Base-by-base conservation (phyloP, 1,140 invertebrate species). In the Drosophila ambigua region DNA sequence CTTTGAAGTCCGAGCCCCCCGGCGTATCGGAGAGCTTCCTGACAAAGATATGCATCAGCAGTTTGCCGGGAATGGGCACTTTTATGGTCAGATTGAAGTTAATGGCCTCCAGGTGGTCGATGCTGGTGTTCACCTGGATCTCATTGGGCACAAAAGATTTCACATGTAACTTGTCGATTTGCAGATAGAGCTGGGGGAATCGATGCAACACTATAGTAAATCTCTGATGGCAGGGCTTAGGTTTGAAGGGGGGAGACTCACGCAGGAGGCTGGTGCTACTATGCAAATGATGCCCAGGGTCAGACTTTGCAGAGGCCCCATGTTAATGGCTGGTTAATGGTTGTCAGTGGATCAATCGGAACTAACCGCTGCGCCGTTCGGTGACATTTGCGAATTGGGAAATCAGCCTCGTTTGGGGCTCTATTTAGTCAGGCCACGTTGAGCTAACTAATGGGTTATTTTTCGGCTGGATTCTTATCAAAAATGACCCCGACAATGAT, bases 111-210 rank as follows among this genome's bases (percentile, higher is more conserved):
- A 44, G 31, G 35, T 62, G n/a, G 0, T 68, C 58, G 2, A 83
- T 28, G 4, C 20, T 16, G 20, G 73, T 72, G n/a, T 35, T 31
- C 4, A 88, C 4, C 1, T 59, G 15, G 16, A 88, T 74, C 16
- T 79, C 62, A 15, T 79, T 63, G 24, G 84, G 83, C 13, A 88
- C 79, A 83, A 88, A 88, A 5, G 84, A 88, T 28, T 72, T 68
- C 4, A 51, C 63, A 39, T 79, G 77, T 6, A 88, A 72, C 2
- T 83, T 64, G 13, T 88, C 76, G 6, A 88, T 62, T 11, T 67
- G 60, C 13, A 87, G 26, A 15, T 64, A 66, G 0, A 77, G 16
- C 82, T 87, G 26, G 11, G 11, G 23, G 16, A 9, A 7, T 15
- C 9, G 0, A 15, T 23, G 4, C 23, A 13, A 6, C 5, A 15